These are phyloP conservation scores for Cynopterus sphinx DNA, from an alignment of 2,797 vertebrate species.

Conservation along the genomic window DNA sequence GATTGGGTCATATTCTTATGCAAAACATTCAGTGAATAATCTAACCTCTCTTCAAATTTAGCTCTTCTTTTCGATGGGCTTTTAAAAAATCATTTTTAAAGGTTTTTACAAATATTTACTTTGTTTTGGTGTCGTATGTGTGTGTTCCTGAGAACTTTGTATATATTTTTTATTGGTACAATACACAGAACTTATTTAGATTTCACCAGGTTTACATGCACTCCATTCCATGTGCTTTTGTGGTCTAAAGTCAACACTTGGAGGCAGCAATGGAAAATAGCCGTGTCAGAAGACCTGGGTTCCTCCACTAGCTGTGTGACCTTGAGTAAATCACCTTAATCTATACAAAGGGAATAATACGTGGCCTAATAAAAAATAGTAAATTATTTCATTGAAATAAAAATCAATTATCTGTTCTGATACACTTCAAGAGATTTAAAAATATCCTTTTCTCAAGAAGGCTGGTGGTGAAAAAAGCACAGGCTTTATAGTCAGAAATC, in stretches of 20 bases:
- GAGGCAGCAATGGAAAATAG: constrained; percentile 62
- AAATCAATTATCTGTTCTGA: constrained; percentile 2
- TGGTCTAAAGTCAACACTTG: constrained; percentile 59
- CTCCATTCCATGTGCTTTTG: constrained; percentile 28
- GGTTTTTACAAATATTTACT: not conserved
- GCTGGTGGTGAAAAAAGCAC: not conserved
- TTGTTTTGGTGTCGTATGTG: not conserved
- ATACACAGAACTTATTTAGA: constrained; percentile 32
- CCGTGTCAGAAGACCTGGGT: constrained; percentile 41
- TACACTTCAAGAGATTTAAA: constrained; percentile 5
- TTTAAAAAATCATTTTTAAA: not conserved
- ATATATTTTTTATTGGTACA: not conserved
- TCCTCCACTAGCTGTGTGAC: constrained; percentile 45
- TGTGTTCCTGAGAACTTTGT: constrained; percentile 10
- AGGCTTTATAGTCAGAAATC: not conserved
- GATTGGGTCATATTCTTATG: not conserved
- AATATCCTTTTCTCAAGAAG: not conserved
- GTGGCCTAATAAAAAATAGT: not conserved
- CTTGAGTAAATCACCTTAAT: constrained; percentile 45
- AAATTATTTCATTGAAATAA: constrained; percentile 12
- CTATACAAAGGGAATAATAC: not conserved
- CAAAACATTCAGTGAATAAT: not conserved
- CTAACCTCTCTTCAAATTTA: constrained; percentile 24
- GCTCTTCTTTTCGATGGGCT: not conserved
- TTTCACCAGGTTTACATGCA: not conserved